Evolutionary conservation across 2,888 invertebrate species (phyloP).

Genomic region (Oscheius myriophilus): DNA sequence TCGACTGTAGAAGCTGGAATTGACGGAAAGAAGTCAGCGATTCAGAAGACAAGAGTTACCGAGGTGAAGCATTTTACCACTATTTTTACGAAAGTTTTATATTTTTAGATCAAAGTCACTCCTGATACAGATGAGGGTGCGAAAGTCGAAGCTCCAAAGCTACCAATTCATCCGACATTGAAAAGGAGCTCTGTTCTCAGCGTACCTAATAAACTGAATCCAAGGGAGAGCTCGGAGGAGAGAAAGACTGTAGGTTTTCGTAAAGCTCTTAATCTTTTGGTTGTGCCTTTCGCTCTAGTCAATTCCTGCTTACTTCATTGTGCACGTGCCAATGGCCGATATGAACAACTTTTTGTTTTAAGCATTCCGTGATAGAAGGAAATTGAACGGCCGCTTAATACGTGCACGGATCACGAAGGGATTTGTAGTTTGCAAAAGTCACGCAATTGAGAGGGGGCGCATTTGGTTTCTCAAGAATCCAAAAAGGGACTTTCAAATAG

Average conservation of each 20-base stretch:
- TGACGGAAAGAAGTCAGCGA: constrained; percentile 30
- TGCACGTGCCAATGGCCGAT: too few relatives aligned
- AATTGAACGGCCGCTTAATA: too few relatives aligned
- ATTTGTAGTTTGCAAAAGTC: too few relatives aligned
- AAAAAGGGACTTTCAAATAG: too few relatives aligned
- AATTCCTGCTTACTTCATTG: too few relatives aligned
- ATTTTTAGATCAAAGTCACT: constrained; percentile 15
- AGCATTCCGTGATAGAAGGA: too few relatives aligned
- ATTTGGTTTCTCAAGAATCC: too few relatives aligned
- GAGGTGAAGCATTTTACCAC: neutral
- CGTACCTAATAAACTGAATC: constrained; percentile 17
- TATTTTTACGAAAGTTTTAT: neutral
- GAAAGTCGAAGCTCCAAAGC: neutral
- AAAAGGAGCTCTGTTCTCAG: constrained; percentile 9
- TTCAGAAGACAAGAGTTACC: constrained; percentile 14
- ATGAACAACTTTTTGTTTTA: too few relatives aligned
- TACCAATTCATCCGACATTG: neutral
- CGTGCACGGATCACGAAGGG: too few relatives aligned
- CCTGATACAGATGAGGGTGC: neutral
- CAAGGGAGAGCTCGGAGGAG: constrained; percentile 46
- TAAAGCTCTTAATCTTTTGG: too few relatives aligned
- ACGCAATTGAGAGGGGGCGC: too few relatives aligned
- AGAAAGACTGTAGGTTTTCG: constrained; percentile 39
- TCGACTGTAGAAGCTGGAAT: constrained; percentile 32
- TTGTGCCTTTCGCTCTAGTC: too few relatives aligned